Percentiles rank a stretch among this genome's conserved stretches.
These are phyloP conservation scores for Luidia sarsii DNA, from an alignment of 53 echinoderm and acorn worm species.

Conservation along the genomic window DNA sequence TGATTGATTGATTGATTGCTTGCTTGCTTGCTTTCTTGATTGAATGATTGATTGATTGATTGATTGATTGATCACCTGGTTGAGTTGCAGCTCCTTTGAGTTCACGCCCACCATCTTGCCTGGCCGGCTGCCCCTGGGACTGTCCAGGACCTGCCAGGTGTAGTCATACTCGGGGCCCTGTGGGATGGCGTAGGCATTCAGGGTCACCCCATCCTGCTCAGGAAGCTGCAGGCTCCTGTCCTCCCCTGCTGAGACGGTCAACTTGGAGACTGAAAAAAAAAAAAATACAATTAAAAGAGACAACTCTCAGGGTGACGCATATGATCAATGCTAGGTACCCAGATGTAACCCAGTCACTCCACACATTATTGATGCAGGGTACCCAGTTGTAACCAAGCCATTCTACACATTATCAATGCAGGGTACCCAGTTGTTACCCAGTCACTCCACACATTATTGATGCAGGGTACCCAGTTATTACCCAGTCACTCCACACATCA, in stretches of 20 bases:
- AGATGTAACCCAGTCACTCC: no score
- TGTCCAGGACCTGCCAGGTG: constrained; percentile 63
- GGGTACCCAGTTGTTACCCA: no score
- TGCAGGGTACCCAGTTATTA: no score
- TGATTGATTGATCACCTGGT: no score
- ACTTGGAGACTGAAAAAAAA: constrained; percentile 51
- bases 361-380: no score
- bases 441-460: no score
- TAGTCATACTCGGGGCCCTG: constrained; percentile 51
- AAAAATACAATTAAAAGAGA: neutral
- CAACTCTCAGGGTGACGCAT: neutral
- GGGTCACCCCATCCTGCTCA: constrained; percentile 57
- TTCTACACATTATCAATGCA: no score
- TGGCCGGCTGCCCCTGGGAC: constrained; percentile 42
- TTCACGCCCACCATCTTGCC: constrained; percentile 55
- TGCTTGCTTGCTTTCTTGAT: no score
- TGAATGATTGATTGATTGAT: no score
- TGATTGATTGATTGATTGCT: no score
- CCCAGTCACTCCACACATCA: no score
- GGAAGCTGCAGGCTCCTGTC: constrained; percentile 78
- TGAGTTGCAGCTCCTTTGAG: constrained; percentile 43
- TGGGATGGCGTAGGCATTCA: constrained; percentile 68
- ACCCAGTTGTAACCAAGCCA: no score
- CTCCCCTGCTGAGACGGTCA: constrained; percentile 82
- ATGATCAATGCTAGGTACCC: neutral